Evolutionary conservation across 2,113 vertebrate species (phyloP), one percentile per base, ranked within the genome.

Genomic region (Gila orcuttii): DNA sequence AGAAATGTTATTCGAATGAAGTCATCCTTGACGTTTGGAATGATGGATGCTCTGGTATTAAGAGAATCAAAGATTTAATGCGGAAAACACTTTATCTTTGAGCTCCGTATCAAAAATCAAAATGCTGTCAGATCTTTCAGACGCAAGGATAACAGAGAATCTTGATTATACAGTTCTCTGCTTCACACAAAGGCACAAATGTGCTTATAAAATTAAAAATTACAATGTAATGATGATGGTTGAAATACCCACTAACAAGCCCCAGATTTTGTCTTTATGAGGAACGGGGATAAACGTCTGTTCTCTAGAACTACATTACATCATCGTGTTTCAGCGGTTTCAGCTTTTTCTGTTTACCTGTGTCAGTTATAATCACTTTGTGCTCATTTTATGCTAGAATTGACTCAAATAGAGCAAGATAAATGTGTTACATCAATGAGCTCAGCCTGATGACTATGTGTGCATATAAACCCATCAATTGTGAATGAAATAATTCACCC

Each of bases 51-150:
- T 79, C 17, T 13, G 31, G 31, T 21, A 36, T 59, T 23, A 59
- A 79, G 31, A 74, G 12, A 74, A 74, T 74, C 71, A 74, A 74
- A 74, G 39, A 25, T 77, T 77, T 21, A 77, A 15, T 17, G 1
- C 19, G 25, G 17, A 33, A 42, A 10, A 52, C 74, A 45, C 39
- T n/a, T 57, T 74, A 74, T 74, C 39, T 74, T 76, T 31, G 45
- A 52, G 74, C 47, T 77, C 25, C 0, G 25, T 77, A 52, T 77
- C 25, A 76, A 50, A 75, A 76, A 78, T 55, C 28, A n/a, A 78
- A 78, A 78, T 15, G 50, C 52, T 57, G 31, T 36, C 28, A 39
- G 31, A 59, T 59, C 19, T 59, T 79, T 59, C 2, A 39, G 10
- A 59, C 52, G 11, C 21, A 12, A 21, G 36, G 50, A 60, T 60